A percentile compares a stretch with the other conserved stretches of the same genome.
Evolutionary conservation across 2,888 invertebrate genomes (phyloP).

Genomic region (Malachius bipustulatus): DNA sequence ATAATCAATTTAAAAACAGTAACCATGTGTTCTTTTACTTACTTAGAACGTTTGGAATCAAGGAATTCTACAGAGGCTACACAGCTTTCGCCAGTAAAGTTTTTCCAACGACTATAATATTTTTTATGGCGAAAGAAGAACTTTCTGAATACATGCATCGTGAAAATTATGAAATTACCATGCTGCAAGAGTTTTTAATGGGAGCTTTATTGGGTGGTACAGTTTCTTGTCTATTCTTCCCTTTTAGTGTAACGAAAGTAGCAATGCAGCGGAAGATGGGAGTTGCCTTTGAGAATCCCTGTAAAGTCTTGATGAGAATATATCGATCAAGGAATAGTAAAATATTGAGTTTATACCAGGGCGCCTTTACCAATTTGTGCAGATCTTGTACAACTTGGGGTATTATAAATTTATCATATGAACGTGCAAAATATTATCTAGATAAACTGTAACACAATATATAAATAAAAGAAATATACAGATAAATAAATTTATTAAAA

Average conservation of each 20-base stretch:
- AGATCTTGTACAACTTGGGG: neutral
- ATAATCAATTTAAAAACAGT: slow-evolving; percentile 72
- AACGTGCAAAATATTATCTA: neutral
- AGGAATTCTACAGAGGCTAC: slow-evolving; percentile 82
- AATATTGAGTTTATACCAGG: neutral
- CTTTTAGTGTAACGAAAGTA: neutral
- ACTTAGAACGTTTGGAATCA: slow-evolving; percentile 53
- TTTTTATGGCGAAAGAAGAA: neutral
- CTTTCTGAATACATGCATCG: neutral
- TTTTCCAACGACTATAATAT: neutral
- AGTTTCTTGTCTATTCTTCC: neutral
- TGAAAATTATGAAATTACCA: neutral
- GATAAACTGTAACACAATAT: too few species aligned
- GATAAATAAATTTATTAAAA: too few species aligned
- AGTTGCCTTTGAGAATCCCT: neutral
- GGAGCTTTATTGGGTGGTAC: neutral
- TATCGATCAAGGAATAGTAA: neutral
- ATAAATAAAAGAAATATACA: too few species aligned
- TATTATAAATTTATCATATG: slow-evolving; percentile 1
- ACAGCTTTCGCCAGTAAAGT: slow-evolving; percentile 29
- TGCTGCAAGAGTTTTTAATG: neutral
- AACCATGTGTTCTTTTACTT: slow-evolving; percentile 60
- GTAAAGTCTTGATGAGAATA: neutral
- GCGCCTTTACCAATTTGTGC: neutral
- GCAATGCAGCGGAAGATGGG: neutral